Conservation (phyloP, 2,888 invertebrate genomes). For the Clepsis dumicolana region DNA sequence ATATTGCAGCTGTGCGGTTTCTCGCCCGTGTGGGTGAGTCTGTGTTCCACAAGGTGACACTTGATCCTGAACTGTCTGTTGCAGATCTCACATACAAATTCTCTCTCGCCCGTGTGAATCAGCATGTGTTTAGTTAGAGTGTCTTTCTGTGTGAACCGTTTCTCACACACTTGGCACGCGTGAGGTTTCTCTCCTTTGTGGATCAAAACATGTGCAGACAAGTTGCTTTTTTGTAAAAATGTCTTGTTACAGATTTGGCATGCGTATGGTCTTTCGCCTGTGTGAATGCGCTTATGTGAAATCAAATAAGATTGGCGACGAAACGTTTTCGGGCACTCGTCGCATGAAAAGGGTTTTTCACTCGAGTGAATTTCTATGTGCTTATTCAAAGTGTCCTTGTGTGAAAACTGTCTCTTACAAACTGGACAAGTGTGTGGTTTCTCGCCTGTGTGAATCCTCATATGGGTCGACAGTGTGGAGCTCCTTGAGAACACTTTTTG, state of each 20-base stretch:
- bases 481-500: not conserved
- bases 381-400: not conserved
- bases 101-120: conserved; percentile 7
- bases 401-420: not conserved
- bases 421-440: not conserved
- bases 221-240: not conserved
- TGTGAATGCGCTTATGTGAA: not conserved
- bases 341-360: not conserved
- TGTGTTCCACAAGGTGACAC: conserved; percentile 1
- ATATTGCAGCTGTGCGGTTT: not conserved
- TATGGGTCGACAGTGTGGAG: not conserved
- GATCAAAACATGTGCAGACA: not conserved
- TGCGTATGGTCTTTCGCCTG: not conserved
- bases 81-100: not conserved
- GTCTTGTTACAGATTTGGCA: not conserved
- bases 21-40: not conserved
- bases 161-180: not conserved
- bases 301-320: not conserved
- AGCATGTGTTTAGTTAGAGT: not conserved
- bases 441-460: not conserved
- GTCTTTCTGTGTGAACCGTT: not conserved
- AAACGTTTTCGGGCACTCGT: not conserved
- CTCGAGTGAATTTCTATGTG: not conserved
- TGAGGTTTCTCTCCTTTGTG: not conserved
- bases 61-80: conserved; percentile 1